Base-by-base conservation (phyloP, 2,113 vertebrate species). In the Nothobranchius furzeri region DNA sequence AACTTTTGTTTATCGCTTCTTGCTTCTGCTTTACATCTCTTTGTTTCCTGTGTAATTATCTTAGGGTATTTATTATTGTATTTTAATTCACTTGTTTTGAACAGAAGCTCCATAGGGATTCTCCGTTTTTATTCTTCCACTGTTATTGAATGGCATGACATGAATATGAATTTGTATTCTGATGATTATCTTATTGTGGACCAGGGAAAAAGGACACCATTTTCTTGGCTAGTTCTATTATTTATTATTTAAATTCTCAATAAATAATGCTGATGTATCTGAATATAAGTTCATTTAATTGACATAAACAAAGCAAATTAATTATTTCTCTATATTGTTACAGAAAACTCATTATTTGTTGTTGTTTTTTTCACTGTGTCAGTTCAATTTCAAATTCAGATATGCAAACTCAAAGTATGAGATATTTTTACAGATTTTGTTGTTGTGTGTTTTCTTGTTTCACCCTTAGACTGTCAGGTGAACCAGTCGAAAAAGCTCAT, bases 21-120 rank as follows among this genome's bases (percentile, higher is more conserved):
- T 59, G 54, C 12, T 64, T 46, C 25, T 36, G n/a, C 37, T 12
- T 0, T 9, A 55, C 43, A 56, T 46, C 15, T 72, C 37, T 14
- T 49, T 40, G 6, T 72, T 40, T 54, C 60, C 20, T 47, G 53
- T 47, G 53, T 20, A 45, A 40, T 36, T 20, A 50, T 57, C 25
- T 0, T 8, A 15, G 9, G 17, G 47, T 40, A 11, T 51, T 40
- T 43, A 25, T 55, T 64, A 36, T 59, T 48, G 36, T 6, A 47
- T 52, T 45, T 52, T 35, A 17, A 30, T 45, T 48, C 24, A 2
- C 9, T 17, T 30, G 13, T 45, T 59, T 72, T 24, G 24, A 24
- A 53, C 42, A 8, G 0, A 24, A 60, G 42, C 30, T 25, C 30
- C 36, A 40, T 15, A 0, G 42, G 17, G 36, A 17, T 51, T 64